Evolutionary conservation across 2,888 invertebrate genomes (phyloP), one percentile per base, ranked within the genome.

Genomic region (Rotaria socialis): DNA sequence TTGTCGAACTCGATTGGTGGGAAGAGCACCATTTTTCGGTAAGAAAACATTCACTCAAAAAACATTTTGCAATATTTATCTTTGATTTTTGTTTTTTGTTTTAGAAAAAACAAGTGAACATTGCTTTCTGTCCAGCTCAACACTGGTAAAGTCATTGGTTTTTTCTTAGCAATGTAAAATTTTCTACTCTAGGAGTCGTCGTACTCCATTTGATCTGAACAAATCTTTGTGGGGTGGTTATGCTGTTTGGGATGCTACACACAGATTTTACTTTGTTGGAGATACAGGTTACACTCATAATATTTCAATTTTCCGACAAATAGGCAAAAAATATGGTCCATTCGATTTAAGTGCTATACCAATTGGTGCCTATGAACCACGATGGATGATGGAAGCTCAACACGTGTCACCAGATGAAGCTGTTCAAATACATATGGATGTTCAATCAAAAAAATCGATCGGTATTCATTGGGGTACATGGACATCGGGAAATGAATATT

Each of bases 381-480:
- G 92, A 87, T 91, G 90, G 90, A 91, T 92, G 87, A 91, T 92
- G 92, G 88, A 88, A 41, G 88, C 89, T 22, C 92, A 92, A 87
- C 93, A 93, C 88, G 90, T 92, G 6, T 89, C 92, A 87, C 92
- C 92, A 6, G 90, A 89, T 84, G 92, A 93, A 88, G 92, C 93
- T 10, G 91, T 93, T 2, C 88, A 90, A 87, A 90, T 93, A 27
- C 92, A 93, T 88, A 86, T 89, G 87, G 91, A 92, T 87, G 88
- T 92, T 24, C 87, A 88, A 58, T 89, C 92, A 6, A 89, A 90
- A 85, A 88, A 89, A 75, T 91, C 92, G 50, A 87, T 93, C 24
- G 92, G 91, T 24, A 91, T 93, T 75, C 93, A 93, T 89, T 93
- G 92, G 92, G 93, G 92, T 84, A 93, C 93, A 5, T 93, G 92